Conservation (phyloP, 2,888 invertebrate species). For the Troilus luridus region DNA sequence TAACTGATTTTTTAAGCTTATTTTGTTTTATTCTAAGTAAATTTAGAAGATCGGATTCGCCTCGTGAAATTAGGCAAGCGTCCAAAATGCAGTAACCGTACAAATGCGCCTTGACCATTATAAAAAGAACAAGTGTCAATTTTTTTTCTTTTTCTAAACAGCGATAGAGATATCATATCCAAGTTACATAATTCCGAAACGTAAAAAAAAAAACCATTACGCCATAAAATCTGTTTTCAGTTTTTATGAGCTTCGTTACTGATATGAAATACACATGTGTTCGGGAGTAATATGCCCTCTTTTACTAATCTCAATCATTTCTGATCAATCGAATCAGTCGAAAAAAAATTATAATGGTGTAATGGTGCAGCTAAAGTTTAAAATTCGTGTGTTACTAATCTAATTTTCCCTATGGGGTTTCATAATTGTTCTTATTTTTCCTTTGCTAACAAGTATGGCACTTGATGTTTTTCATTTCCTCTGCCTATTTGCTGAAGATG, state of each 20-base stretch:
- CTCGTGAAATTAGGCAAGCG: background rate
- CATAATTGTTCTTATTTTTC: no score
- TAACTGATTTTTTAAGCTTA: background rate
- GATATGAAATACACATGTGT: background rate
- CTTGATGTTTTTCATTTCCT: no score
- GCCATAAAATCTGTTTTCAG: background rate
- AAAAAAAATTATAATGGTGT: background rate
- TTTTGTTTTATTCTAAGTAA: background rate
- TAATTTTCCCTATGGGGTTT: no score
- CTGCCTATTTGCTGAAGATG: no score
- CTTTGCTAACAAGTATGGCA: no score
- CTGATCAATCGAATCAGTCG: background rate
- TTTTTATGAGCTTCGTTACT: background rate
- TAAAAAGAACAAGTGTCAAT: background rate
- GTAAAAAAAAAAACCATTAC: conserved; percentile 11
- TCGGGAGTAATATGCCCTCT: background rate
- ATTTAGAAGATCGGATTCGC: conserved; percentile 3
- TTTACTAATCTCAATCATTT: background rate
- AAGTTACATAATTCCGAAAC: conserved; percentile 17
- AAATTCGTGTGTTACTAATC: no score
- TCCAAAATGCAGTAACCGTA: conserved; percentile 40
- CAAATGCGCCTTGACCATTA: conserved; percentile 38
- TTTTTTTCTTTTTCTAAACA: background rate
- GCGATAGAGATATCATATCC: background rate
- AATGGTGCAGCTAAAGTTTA: no score